Evolutionary conservation across 2,888 invertebrate species (phyloP).

Genomic region (Lacanobia oleracea): DNA sequence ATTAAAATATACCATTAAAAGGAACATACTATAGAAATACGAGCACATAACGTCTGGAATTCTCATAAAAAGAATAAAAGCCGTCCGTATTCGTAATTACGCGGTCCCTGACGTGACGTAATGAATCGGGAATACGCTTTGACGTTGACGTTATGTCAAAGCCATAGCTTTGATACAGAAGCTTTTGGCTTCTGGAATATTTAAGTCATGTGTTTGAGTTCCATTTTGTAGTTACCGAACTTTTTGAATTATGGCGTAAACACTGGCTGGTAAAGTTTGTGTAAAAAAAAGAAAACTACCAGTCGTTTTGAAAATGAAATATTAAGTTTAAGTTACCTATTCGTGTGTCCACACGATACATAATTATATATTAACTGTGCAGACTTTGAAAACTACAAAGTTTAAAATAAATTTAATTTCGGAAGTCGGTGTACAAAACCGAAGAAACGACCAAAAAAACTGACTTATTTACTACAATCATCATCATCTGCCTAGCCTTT

Average conservation of each 20-base stretch:
- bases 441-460: too few relatives aligned
- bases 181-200: neutral
- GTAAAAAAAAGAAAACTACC: neutral
- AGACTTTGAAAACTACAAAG: too few relatives aligned
- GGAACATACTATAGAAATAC: conserved; percentile 36
- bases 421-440: too few relatives aligned
- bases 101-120: conserved; percentile 30
- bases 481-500: too few relatives aligned
- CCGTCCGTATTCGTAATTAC: conserved; percentile 48
- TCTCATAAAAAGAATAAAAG: conserved; percentile 47
- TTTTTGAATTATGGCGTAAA: neutral
- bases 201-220: conserved; percentile 3
- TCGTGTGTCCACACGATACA: too few relatives aligned
- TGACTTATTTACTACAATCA: too few relatives aligned
- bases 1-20: conserved; percentile 51
- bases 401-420: too few relatives aligned
- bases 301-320: conserved; percentile 7
- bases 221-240: conserved; percentile 9
- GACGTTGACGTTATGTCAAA: conserved; percentile 46
- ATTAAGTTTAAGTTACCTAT: too few relatives aligned
- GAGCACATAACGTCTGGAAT: conserved; percentile 32
- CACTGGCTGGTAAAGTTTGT: neutral
- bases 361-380: too few relatives aligned
- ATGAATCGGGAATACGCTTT: conserved; percentile 46
- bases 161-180: conserved; percentile 17